Evolutionary conservation across 53 echinoderm and acorn worm species (phyloP).

Genomic region (Apostichopus leukothele): DNA sequence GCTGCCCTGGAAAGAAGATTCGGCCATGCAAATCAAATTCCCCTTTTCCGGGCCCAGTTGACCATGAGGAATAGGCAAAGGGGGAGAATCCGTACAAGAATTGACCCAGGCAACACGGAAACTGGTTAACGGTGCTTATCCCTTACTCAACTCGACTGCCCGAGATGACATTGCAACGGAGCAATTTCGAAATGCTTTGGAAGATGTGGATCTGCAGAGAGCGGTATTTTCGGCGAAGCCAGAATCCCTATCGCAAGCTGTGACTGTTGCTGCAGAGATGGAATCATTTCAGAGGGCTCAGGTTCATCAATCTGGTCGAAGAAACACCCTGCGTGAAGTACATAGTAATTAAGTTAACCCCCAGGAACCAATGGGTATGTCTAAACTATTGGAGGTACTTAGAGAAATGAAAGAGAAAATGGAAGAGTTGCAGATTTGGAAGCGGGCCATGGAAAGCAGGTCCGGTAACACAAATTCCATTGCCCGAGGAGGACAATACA

Average conservation of each 20-base stretch:
- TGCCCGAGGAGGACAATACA: too few relatives aligned
- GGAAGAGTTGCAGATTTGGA: neutral
- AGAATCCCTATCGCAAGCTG: neutral
- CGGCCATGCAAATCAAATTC: neutral
- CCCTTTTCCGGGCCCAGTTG: constrained; percentile 5
- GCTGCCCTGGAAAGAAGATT: neutral
- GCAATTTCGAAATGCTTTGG: constrained; percentile 20
- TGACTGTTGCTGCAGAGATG: constrained; percentile 7
- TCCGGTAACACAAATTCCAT: neutral
- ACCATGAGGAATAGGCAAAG: neutral
- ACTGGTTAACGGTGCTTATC: constrained; percentile 19
- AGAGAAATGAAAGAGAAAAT: neutral
- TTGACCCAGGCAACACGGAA: constrained; percentile 1
- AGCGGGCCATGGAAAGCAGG: neutral
- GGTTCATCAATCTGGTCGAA: neutral
- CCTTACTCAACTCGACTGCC: neutral
- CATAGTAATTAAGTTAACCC: neutral
- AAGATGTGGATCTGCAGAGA: neutral
- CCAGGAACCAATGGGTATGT: neutral
- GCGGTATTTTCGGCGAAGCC: constrained; percentile 25
- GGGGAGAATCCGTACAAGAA: constrained; percentile 6
- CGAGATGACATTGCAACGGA: constrained; percentile 10
- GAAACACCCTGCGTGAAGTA: neutral
- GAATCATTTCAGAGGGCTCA: constrained; percentile 18
- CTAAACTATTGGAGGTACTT: neutral